Percentiles rank a stretch among this genome's conserved stretches.
Conservation (phyloP, 2,113 vertebrate species). For the Mionectes macconnelli region DNA sequence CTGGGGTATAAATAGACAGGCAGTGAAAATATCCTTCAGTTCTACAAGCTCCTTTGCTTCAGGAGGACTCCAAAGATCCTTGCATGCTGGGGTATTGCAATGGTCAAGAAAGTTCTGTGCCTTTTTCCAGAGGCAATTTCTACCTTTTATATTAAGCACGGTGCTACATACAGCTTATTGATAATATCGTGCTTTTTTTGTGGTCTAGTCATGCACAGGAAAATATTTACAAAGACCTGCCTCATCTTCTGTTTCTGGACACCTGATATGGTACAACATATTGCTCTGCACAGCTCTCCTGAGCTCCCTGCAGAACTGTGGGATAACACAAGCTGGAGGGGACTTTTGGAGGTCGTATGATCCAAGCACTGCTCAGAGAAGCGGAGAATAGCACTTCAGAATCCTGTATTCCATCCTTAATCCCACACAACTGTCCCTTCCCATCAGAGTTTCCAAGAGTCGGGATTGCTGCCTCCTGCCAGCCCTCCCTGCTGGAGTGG, state of each 20-base stretch:
- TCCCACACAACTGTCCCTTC: not conserved
- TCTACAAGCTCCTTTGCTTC: not conserved
- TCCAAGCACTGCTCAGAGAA: not conserved
- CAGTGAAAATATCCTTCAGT: not conserved
- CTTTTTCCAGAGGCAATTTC: not conserved
- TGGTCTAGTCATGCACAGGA: not conserved
- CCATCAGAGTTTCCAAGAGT: not conserved
- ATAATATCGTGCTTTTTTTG: not conserved
- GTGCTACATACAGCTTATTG: not conserved
- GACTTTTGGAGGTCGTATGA: not conserved
- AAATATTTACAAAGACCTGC: not conserved
- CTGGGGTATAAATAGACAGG: not conserved
- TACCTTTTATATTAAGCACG: not conserved
- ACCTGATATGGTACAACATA: not conserved
- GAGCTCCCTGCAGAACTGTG: not conserved
- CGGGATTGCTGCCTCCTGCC: not conserved
- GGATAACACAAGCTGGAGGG: not conserved
- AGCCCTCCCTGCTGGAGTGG: not conserved
- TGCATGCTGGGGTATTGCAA: accelerated
- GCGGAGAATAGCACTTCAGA: not conserved
- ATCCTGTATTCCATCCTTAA: not conserved
- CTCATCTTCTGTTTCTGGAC: not conserved
- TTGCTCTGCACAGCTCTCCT: not conserved
- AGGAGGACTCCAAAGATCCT: not conserved
- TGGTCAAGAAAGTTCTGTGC: not conserved